These are phyloP conservation scores for Acanthisitta chloris DNA, from an alignment of 2,113 vertebrate species.

Conservation along the genomic window DNA sequence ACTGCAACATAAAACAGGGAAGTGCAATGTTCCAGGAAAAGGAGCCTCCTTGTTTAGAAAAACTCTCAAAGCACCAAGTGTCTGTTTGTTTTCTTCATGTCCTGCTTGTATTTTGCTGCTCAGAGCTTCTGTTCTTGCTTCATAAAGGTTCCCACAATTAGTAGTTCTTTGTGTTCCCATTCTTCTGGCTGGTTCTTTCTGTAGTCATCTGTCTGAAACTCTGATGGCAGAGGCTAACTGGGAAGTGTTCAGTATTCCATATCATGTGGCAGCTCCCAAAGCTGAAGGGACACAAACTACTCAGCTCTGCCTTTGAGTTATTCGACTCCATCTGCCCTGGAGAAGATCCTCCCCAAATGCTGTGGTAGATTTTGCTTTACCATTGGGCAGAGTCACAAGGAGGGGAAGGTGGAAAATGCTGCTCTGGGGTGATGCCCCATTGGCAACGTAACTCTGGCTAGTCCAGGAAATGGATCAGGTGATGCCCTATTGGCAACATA, in stretches of 20 bases:
- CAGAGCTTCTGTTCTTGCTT: constrained; percentile 12
- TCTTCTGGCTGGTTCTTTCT: not conserved
- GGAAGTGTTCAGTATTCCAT: not conserved
- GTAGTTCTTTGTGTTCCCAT: not conserved
- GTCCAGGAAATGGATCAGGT: not conserved
- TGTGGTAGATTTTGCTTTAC: not conserved
- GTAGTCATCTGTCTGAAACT: not conserved
- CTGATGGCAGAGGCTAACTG: not conserved
- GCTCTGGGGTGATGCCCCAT: not conserved
- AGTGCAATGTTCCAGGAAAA: not conserved
- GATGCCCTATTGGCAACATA: not conserved
- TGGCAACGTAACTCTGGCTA: not conserved
- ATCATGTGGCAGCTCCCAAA: not conserved
- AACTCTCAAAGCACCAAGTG: not conserved
- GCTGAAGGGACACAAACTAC: not conserved
- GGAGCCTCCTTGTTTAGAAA: not conserved
- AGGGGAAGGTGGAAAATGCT: not conserved
- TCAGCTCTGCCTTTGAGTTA: not conserved
- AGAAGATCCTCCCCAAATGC: not conserved
- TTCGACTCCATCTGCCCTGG: not conserved
- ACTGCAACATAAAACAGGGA: not conserved
- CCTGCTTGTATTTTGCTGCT: not conserved
- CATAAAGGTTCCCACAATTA: not conserved
- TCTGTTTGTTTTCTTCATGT: not conserved
- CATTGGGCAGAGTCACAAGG: not conserved